A percentile compares a stretch with the other conserved stretches of the same genome.
These are phyloP conservation scores for Nasonia oneida DNA, from an alignment of 2,888 invertebrate species.

Conservation along the genomic window DNA sequence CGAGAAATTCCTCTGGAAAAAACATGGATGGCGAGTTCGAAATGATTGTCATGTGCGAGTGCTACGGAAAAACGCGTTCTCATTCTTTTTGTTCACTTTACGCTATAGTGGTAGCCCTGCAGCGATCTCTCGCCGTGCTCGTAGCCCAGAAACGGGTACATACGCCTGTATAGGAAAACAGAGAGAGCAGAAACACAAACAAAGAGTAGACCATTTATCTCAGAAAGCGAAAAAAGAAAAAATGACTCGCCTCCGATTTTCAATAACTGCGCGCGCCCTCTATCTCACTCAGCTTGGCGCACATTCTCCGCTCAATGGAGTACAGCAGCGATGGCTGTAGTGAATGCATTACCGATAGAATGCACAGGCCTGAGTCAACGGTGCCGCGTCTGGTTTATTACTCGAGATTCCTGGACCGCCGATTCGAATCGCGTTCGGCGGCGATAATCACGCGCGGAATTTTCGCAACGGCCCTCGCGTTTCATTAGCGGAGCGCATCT, in stretches of 20 bases:
- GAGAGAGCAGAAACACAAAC: not conserved
- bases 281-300: not conserved
- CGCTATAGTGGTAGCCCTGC: not conserved
- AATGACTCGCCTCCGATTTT: not conserved
- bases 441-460: conserved; percentile 43
- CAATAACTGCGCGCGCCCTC: conserved; percentile 16
- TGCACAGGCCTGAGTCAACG: conserved; percentile 29
- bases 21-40: not conserved
- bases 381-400: conserved; percentile 35
- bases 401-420: conserved; percentile 42
- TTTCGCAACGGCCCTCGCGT: conserved; percentile 20
- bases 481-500: conserved; percentile 9
- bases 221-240: not conserved
- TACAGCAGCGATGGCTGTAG: not conserved
- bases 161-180: not conserved
- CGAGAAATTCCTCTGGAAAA: not conserved
- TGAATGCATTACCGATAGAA: conserved; percentile 52
- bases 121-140: not conserved
- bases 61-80: not conserved
- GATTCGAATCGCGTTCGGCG: not conserved
- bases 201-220: not conserved
- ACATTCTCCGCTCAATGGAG: conserved; percentile 23
- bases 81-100: not conserved
- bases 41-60: not conserved
- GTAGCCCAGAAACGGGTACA: not conserved